Percentiles rank a stretch among this genome's conserved stretches.
Conservation (phyloP, 2,888 invertebrate species). For the Apamea crenata region DNA sequence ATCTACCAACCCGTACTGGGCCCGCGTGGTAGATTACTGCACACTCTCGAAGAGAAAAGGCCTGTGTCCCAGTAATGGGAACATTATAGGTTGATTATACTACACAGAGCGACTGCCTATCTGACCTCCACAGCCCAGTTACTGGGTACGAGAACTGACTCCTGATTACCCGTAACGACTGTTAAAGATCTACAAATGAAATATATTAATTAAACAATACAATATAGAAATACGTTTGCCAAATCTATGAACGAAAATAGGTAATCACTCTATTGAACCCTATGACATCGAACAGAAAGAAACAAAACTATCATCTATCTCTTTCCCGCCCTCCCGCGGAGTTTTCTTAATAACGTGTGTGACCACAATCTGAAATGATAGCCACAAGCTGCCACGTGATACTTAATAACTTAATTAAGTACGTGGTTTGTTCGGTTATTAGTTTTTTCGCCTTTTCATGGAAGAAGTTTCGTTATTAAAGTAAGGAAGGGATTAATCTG, state of each 20-base stretch:
- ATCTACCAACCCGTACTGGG: too few species aligned
- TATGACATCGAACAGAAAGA: neutral
- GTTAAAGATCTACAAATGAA: too few species aligned
- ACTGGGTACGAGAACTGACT: too few species aligned
- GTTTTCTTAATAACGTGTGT: constrained; percentile 46
- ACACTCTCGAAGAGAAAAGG: too few species aligned
- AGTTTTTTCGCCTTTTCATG: constrained; percentile 27
- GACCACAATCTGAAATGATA: constrained; percentile 42
- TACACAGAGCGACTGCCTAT: too few species aligned
- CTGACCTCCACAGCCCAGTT: too few species aligned
- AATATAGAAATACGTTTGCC: neutral
- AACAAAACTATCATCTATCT: neutral
- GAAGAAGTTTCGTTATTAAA: constrained; percentile 19
- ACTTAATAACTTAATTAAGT: constrained; percentile 47
- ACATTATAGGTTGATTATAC: too few species aligned
- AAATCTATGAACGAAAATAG: neutral
- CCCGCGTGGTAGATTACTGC: too few species aligned
- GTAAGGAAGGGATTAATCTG: neutral
- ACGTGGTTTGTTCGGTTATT: constrained; percentile 38
- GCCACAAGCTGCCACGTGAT: constrained; percentile 24
- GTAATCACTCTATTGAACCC: neutral
- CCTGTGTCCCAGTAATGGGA: too few species aligned
- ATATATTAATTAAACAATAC: too few species aligned
- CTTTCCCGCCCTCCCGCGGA: neutral
- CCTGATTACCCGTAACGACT: too few species aligned